phyloP scores from a whole-genome alignment of 2,113 vertebrate species.

The zebrafish (Danio rerio) region DNA sequence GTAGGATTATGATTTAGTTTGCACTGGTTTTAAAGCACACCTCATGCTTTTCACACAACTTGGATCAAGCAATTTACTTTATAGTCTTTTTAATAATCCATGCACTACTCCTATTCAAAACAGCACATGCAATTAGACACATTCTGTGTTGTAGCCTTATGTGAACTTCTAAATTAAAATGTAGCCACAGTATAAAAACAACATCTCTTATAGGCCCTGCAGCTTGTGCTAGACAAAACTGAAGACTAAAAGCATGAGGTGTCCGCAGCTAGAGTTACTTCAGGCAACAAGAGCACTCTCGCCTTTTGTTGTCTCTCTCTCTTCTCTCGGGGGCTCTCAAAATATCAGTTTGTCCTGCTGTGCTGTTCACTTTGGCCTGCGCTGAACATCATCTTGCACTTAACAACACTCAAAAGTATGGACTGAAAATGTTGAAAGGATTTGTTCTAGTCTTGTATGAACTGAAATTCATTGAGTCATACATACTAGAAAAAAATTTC shows the following conservation, averaged over 20 bases:
- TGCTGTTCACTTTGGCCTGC: not conserved
- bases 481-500: not conserved
- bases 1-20: too few relatives aligned
- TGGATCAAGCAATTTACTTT: too few relatives aligned
- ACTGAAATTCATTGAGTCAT: not conserved
- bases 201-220: not conserved
- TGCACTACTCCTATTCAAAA: not conserved
- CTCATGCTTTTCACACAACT: too few relatives aligned
- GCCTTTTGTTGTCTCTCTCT: not conserved
- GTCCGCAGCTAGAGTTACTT: conserved; percentile 31
- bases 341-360: conserved; percentile 12
- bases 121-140: not conserved
- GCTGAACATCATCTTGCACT: not conserved
- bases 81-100: not conserved
- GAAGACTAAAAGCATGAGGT: conserved; percentile 38
- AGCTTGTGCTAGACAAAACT: conserved; percentile 28
- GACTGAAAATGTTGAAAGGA: not conserved
- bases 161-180: not conserved
- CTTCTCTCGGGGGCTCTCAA: not conserved
- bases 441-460: not conserved
- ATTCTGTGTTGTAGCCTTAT: not conserved
- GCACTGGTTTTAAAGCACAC: too few relatives aligned
- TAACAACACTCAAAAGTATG: not conserved
- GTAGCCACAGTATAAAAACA: not conserved
- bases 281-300: conserved; percentile 36